Evolutionary conservation across 2,888 invertebrate genomes (phyloP).

Genomic region (Lepidocyrtoides sp.): DNA sequence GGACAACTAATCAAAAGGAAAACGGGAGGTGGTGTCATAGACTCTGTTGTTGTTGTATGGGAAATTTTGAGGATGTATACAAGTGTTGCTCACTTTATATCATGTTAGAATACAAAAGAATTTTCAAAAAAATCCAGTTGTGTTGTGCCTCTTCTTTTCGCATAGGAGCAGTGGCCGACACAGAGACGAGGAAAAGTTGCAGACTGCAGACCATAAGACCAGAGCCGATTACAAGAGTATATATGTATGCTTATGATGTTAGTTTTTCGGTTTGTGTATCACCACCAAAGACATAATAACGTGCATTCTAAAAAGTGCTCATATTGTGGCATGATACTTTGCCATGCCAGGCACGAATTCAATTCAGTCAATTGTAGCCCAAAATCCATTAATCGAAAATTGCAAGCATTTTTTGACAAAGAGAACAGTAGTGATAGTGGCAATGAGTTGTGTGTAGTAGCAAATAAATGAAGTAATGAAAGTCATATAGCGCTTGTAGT

Average conservation of each 20-base stretch:
- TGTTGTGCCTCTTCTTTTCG: slow-evolving; percentile 1
- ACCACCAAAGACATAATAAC: slow-evolving; percentile 7
- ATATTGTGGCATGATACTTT: slow-evolving; percentile 6
- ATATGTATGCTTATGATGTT: neutral
- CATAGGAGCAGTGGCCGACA: neutral
- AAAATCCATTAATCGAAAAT: slow-evolving; percentile 55
- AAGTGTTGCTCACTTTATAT: slow-evolving; percentile 54
- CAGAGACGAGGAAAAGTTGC: neutral
- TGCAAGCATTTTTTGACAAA: slow-evolving; percentile 45
- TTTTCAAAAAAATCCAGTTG: slow-evolving; percentile 65
- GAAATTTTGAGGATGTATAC: slow-evolving; percentile 52
- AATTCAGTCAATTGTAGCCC: slow-evolving; percentile 68
- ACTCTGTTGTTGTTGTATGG: slow-evolving; percentile 41
- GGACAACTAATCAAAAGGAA: slow-evolving; percentile 68
- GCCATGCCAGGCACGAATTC: slow-evolving; percentile 74
- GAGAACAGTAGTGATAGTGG: slow-evolving; percentile 42
- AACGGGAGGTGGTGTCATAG: slow-evolving; percentile 47
- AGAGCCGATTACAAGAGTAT: too few species aligned
- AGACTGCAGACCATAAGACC: neutral
- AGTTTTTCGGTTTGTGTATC: slow-evolving; percentile 12
- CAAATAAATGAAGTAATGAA: slow-evolving; percentile 21
- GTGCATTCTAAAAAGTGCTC: slow-evolving; percentile 19
- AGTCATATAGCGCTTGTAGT: slow-evolving; percentile 47
- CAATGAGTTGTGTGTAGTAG: slow-evolving; percentile 52
- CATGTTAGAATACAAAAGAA: slow-evolving; percentile 53